Percentiles rank a stretch among this genome's conserved stretches.
Evolutionary conservation across 1,140 invertebrate genomes (phyloP).

Genomic region (Leptoteleia sp.): DNA sequence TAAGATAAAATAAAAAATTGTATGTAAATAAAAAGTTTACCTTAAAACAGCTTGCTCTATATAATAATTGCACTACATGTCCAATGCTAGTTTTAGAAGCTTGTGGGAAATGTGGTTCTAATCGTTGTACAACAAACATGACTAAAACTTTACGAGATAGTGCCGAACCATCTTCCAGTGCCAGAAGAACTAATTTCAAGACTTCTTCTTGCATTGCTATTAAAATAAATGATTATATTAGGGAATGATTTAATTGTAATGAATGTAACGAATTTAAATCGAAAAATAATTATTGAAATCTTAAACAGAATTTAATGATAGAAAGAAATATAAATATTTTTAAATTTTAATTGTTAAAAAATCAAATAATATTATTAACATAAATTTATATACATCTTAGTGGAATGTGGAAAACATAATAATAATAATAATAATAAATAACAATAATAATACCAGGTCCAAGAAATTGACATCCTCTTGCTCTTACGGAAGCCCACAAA

Average conservation of each 20-base stretch:
- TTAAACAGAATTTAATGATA: no score
- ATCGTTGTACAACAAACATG: conserved; percentile 98
- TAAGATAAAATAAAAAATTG: no score
- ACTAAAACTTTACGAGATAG: conserved; percentile 98
- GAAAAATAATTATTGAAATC: no score
- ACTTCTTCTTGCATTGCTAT: conserved; percentile 99
- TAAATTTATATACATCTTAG: no score
- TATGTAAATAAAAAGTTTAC: no score
- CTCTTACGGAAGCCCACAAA: conserved; percentile 97
- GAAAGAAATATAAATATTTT: no score
- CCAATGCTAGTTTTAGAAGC: conserved; percentile 99
- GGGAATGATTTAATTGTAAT: no score
- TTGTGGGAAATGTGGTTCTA: conserved; percentile 97
- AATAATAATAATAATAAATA: no score
- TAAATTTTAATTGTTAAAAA: no score
- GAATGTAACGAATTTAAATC: no score
- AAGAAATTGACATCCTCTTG: conserved; percentile 98
- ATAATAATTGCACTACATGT: conserved; percentile 98
- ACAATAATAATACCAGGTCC: conserved; percentile 88
- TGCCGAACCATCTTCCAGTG: conserved; percentile 97
- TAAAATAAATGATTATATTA: conserved; percentile 22
- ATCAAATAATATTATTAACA: no score
- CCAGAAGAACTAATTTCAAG: conserved; percentile 94
- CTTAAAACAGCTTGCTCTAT: conserved; percentile 99
- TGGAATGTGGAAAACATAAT: no score